Base-by-base conservation (phyloP, 2,113 vertebrate genomes). In the Tragelaphus scriptus region DNA sequence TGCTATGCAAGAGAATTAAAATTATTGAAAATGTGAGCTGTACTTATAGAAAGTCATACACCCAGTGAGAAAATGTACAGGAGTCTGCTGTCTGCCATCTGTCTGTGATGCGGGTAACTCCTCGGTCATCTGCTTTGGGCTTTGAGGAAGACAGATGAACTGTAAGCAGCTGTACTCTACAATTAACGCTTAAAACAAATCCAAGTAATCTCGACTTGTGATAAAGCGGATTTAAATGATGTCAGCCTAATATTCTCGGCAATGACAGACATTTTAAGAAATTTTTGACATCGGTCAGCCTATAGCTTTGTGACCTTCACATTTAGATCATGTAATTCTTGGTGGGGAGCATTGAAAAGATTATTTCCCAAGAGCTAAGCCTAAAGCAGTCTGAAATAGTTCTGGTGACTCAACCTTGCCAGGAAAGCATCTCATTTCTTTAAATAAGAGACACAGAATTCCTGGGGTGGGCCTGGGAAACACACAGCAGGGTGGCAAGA, bases 401-500 rank as follows among this genome's bases (percentile, higher is more conserved):
- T 49, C 8, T 30, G 55, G 6, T 25, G n/a, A 86, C 5, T 47
- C 36, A 77, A 68, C 3, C 14, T 75, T 56, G 13, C 7, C 32
- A 95, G 7, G 13, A 88, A 13, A 79, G 55, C 11, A 19, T 0
- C 6, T 68, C 3, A 7, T 14, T 25, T 84, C 30, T 44, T 44
- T 36, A 92, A 65, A 49, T 1, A 85, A 55, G 32, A 96, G 55
- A 36, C 21, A 7, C 3, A 77, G 85, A 91, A 96, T 81, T 94
- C 58, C 21, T 58, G 53, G 36, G 55, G 5, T 30, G 26, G 26
- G 10, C 36, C 84, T 94, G 16, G 71, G 94, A 51, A 94, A 91
- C 93, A 93, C 93, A 28, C 56, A 89, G 85, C 89, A 97, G 75
- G 86, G 44, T 93, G 88, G 87, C 89, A 90, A 80, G 40, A 91